A percentile compares a stretch with the other conserved stretches of the same genome.
Conservation (phyloP, 2,113 vertebrate species). For the Hypomesus transpacificus region DNA sequence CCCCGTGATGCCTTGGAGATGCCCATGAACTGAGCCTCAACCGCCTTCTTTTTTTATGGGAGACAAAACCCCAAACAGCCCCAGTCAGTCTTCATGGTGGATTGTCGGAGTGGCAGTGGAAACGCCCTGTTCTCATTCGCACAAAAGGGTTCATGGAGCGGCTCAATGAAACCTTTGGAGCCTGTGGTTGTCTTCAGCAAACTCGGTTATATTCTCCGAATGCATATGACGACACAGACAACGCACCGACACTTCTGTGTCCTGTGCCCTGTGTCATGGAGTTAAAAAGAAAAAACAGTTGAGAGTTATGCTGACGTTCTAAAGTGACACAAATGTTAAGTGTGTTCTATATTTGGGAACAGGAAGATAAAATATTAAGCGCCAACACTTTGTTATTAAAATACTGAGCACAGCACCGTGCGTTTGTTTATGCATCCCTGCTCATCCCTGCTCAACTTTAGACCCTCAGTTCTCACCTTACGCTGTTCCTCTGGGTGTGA, state of each 20-base stretch:
- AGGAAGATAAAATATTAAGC: background rate
- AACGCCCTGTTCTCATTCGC: conserved; percentile 46
- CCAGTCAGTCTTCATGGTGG: conserved; percentile 38
- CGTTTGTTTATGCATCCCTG: background rate
- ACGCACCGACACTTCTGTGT: background rate
- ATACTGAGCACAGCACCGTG: background rate
- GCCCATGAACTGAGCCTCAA: conserved; percentile 30
- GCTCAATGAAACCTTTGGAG: too few relatives aligned
- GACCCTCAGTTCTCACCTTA: background rate
- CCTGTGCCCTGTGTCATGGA: background rate
- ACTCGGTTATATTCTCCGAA: background rate
- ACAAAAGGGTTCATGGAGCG: too few relatives aligned
- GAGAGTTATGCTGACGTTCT: background rate
- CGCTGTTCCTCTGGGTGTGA: background rate
- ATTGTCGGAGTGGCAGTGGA: conserved; percentile 13
- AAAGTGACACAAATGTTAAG: background rate
- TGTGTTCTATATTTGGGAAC: background rate
- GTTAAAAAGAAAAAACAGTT: background rate
- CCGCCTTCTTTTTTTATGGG: conserved; percentile 28
- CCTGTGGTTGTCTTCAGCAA: too few relatives aligned
- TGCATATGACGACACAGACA: background rate
- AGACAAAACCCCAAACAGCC: conserved; percentile 38
- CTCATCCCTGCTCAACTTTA: background rate
- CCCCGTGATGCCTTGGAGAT: conserved; percentile 3
- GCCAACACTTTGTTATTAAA: background rate